A percentile compares a stretch with the other conserved stretches of the same genome.
phyloP scores from a whole-genome alignment of 2,113 vertebrate genomes.

The Nycticebus coucang region DNA sequence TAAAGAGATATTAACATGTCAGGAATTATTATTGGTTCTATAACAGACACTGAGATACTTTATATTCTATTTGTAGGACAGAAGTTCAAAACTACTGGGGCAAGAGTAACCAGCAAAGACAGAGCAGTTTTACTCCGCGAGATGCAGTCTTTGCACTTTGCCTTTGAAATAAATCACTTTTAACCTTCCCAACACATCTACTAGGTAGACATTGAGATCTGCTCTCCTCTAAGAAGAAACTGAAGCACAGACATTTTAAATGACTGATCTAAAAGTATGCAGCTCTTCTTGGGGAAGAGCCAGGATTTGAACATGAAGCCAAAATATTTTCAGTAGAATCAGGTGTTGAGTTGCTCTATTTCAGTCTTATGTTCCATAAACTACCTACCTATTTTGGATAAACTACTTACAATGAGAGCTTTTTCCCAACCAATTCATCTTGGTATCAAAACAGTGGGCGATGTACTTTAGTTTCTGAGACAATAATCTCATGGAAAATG shows the following conservation, averaged over 20 bases:
- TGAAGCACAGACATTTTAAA: not conserved
- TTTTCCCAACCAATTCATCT: not conserved
- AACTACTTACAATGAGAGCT: not conserved
- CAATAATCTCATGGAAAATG: not conserved
- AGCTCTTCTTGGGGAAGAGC: not conserved
- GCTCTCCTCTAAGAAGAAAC: not conserved
- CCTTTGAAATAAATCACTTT: not conserved
- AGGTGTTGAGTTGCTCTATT: not conserved
- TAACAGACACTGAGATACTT: not conserved
- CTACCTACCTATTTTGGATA: not conserved
- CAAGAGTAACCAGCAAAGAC: not conserved
- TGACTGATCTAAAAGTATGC: not conserved
- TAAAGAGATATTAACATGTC: not conserved
- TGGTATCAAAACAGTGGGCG: not conserved
- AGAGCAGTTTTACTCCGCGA: not conserved
- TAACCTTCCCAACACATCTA: not conserved
- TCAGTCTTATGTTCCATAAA: not conserved
- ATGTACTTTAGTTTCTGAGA: not conserved
- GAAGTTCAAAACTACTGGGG: not conserved
- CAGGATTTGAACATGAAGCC: not conserved
- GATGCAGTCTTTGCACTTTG: not conserved
- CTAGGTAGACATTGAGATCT: not conserved
- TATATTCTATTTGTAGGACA: not conserved
- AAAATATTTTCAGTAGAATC: not conserved
- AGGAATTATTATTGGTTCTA: not conserved